Conservation (phyloP, 2,113 vertebrate genomes). For the Abramis brama region DNA sequence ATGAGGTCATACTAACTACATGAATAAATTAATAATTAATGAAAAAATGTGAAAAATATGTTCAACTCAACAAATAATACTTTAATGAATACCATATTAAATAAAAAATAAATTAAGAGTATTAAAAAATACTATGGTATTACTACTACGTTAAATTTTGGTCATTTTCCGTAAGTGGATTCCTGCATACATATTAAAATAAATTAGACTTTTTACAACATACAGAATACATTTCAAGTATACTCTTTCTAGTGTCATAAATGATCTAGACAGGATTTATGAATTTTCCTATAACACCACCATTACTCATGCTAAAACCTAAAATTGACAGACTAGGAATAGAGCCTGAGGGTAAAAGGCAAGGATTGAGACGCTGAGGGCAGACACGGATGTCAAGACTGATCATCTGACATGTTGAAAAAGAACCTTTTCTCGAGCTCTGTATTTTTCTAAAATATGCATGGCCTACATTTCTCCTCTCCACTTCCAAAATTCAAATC, state of each 20-base stretch:
- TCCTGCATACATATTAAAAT: neutral
- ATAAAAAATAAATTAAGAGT: neutral
- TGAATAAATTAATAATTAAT: neutral
- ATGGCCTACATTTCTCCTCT: conserved; percentile 57
- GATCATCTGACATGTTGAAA: conserved; percentile 40
- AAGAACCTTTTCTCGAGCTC: conserved; percentile 32
- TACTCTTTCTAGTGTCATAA: neutral
- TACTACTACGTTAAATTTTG: neutral
- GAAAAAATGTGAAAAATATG: no score
- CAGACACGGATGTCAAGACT: conserved; percentile 33
- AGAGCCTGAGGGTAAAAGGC: neutral
- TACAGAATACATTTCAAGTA: neutral
- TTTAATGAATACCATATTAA: neutral
- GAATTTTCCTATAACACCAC: neutral
- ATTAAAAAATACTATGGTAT: neutral
- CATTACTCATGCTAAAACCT: neutral
- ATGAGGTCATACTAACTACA: neutral
- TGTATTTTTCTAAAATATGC: conserved; percentile 56
- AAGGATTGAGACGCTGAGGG: neutral
- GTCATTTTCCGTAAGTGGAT: neutral
- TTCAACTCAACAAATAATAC: neutral
- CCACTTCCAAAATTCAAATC: conserved; percentile 50
- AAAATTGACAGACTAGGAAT: neutral
- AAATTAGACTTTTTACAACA: neutral
- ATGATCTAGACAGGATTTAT: neutral